Conservation (phyloP, 1,140 invertebrate genomes). For the Leptinotarsa undecemlineata region DNA sequence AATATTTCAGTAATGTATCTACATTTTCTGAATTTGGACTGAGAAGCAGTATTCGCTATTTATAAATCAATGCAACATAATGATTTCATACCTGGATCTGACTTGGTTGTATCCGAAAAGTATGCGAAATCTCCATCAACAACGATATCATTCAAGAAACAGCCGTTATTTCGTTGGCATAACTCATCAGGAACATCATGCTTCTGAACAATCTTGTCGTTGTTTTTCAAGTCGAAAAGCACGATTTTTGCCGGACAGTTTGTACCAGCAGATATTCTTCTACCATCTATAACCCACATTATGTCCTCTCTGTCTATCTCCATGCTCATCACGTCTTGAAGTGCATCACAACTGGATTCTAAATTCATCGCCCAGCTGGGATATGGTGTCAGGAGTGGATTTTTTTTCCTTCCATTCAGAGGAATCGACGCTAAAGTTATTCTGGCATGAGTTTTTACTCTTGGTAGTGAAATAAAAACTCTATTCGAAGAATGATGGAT, state of each 20-base stretch:
- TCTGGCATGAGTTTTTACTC: slow-evolving; percentile 52
- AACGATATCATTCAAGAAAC: slow-evolving; percentile 67
- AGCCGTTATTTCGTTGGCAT: slow-evolving; percentile 48
- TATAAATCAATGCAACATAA: neutral
- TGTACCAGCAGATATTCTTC: slow-evolving; percentile 54
- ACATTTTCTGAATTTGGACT: no score
- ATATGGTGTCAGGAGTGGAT: slow-evolving; percentile 39
- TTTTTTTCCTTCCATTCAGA: slow-evolving; percentile 30
- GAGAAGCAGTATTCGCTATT: no score
- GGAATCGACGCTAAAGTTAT: slow-evolving; percentile 50
- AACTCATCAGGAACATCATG: slow-evolving; percentile 50
- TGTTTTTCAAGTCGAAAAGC: slow-evolving; percentile 65
- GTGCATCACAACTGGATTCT: slow-evolving; percentile 28
- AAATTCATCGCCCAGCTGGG: slow-evolving; percentile 40
- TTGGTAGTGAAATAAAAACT: slow-evolving; percentile 54
- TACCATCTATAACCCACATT: slow-evolving; percentile 72
- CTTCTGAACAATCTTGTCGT: slow-evolving; percentile 59
- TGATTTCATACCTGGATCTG: slow-evolving; percentile 59
- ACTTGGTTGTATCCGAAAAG: slow-evolving; percentile 66
- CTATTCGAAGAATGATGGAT: slow-evolving; percentile 46
- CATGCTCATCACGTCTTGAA: slow-evolving; percentile 67
- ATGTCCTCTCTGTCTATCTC: slow-evolving; percentile 69
- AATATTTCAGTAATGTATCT: no score
- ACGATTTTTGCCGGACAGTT: slow-evolving; percentile 67
- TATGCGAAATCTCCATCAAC: slow-evolving; percentile 69